Conservation (phyloP, 30 jellyfish, hydroid and myxozoan genomes). For the Cassiopea andromeda region DNA sequence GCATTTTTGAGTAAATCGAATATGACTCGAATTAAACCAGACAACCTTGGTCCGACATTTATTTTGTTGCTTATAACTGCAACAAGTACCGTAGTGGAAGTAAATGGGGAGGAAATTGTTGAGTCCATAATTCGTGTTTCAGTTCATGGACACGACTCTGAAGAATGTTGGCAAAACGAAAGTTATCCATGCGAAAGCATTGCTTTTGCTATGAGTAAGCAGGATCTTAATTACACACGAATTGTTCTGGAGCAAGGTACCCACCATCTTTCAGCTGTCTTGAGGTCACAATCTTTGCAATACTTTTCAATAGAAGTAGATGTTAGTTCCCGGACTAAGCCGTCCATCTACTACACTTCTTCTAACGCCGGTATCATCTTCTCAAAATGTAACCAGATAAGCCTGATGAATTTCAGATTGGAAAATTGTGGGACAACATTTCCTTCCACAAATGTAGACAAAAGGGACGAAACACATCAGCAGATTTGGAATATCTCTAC, state of each 20-base stretch:
- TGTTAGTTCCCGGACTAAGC: background rate
- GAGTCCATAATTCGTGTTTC: slow-evolving; percentile 14
- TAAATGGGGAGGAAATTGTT: background rate
- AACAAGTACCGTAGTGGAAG: background rate
- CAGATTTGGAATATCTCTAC: slow-evolving; percentile 48
- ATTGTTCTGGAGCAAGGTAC: slow-evolving; percentile 31
- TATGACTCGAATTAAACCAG: background rate
- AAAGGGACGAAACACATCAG: background rate
- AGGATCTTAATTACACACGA: slow-evolving; percentile 28
- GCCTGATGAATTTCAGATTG: slow-evolving; percentile 7
- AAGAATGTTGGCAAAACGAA: slow-evolving; percentile 56
- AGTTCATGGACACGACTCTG: slow-evolving; percentile 11
- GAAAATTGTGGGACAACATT: slow-evolving; percentile 55
- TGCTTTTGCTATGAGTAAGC: slow-evolving; percentile 48
- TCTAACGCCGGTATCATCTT: slow-evolving; percentile 58
- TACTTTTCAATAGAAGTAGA: slow-evolving; percentile 30
- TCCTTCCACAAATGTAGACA: slow-evolving; percentile 38
- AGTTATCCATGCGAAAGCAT: slow-evolving; percentile 65
- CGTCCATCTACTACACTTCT: slow-evolving; percentile 35
- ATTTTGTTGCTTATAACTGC: background rate
- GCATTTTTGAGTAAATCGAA: background rate
- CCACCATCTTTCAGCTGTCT: slow-evolving; percentile 17
- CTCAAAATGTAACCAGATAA: slow-evolving; percentile 23
- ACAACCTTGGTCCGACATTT: background rate
- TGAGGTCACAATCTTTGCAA: background rate